A percentile compares a stretch with the other conserved stretches of the same genome.
Conservation (phyloP, 2,113 vertebrate genomes). For the Hemibagrus wyckioides region DNA sequence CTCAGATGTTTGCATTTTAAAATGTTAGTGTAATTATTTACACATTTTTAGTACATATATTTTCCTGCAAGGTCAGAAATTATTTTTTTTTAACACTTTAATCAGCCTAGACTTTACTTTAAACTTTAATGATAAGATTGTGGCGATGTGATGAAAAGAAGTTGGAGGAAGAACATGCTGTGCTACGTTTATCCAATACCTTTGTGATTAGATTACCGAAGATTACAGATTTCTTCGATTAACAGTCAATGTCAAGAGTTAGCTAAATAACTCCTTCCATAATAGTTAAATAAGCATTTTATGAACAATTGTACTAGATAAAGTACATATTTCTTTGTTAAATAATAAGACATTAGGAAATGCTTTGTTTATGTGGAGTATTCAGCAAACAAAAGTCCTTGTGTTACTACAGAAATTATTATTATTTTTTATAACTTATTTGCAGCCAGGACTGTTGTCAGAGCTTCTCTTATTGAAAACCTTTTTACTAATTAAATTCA, state of each 20-base stretch:
- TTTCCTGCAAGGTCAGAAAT: not conserved
- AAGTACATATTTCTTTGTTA: not conserved
- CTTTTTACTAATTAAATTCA: not conserved
- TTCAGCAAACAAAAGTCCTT: not conserved
- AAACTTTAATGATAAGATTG: not conserved
- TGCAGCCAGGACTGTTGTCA: not conserved
- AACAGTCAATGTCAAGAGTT: not conserved
- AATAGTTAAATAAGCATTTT: not conserved
- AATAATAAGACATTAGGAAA: not conserved
- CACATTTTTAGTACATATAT: no score
- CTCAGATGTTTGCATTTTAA: not conserved
- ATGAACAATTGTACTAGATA: no score
- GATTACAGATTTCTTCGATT: not conserved
- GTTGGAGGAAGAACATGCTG: not conserved
- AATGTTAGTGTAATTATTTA: not conserved
- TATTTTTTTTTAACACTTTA: not conserved
- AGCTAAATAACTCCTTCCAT: not conserved
- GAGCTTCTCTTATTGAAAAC: not conserved
- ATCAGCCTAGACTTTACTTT: not conserved
- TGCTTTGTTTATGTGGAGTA: not conserved
- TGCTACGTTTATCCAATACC: slow-evolving; percentile 3
- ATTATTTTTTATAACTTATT: not conserved
- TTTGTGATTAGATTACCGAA: slow-evolving; percentile 19
- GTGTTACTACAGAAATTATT: not conserved
- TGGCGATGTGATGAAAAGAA: not conserved